Evolutionary conservation across 2,888 invertebrate species (phyloP).

Genomic region (Eupithecia abbreviata): DNA sequence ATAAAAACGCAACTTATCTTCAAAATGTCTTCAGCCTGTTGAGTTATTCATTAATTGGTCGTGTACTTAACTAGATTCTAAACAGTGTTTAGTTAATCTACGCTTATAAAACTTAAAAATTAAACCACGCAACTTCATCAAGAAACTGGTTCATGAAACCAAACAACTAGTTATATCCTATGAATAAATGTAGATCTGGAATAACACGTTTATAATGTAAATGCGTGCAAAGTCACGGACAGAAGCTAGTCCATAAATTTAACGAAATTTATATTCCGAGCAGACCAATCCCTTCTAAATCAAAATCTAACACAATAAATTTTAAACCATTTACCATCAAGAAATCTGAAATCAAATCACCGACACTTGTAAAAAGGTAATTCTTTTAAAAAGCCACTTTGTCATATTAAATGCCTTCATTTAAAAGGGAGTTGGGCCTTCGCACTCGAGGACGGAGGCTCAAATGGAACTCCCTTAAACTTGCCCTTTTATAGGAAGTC

Average conservation of each 20-base stretch:
- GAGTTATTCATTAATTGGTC: too few relatives aligned
- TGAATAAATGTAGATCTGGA: too few relatives aligned
- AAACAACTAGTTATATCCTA: too few relatives aligned
- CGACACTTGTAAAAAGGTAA: constrained; percentile 13
- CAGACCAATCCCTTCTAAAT: background rate
- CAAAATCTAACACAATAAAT: constrained; percentile 1
- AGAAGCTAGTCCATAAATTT: background rate
- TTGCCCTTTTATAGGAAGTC: constrained; percentile 5
- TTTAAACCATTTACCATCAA: constrained; percentile 4
- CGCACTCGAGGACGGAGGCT: constrained; percentile 16
- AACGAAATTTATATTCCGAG: background rate
- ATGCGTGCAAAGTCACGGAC: background rate
- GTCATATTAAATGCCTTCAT: constrained; percentile 28
- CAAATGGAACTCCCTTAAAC: constrained; percentile 24
- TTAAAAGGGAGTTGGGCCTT: constrained; percentile 26
- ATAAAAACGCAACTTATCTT: too few relatives aligned
- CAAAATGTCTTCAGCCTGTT: too few relatives aligned
- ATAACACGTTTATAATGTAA: background rate
- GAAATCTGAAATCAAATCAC: constrained; percentile 11
- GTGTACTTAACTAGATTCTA: too few relatives aligned
- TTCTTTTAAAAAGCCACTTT: constrained; percentile 23
- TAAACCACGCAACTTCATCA: too few relatives aligned
- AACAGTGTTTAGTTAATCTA: too few relatives aligned
- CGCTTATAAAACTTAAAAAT: too few relatives aligned
- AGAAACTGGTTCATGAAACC: too few relatives aligned